These are phyloP conservation scores for Neoseiulus cucumeris DNA, from an alignment of 1,140 invertebrate species.

Conservation along the genomic window DNA sequence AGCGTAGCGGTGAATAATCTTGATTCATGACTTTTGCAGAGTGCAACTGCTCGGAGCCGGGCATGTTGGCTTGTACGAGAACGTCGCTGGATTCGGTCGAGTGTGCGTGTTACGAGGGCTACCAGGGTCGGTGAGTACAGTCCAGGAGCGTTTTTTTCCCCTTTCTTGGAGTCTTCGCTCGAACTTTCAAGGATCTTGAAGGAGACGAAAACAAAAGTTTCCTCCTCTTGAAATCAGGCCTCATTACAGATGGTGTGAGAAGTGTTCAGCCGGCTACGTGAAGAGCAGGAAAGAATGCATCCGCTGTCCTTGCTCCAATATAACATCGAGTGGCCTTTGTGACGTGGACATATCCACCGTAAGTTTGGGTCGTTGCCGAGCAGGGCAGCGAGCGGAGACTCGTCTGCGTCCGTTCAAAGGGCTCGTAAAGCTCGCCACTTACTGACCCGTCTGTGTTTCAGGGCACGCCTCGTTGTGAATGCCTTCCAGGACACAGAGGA, in stretches of 20 bases:
- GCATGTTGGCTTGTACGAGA: conserved; percentile 17
- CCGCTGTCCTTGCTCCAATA: conserved; percentile 17
- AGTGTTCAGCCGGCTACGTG: conserved; percentile 17
- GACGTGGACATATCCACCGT: conserved; percentile 13
- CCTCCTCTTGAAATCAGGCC: too few species aligned
- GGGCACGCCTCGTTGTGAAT: conserved; percentile 11
- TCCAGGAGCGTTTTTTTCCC: not conserved
- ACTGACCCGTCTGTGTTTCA: not conserved
- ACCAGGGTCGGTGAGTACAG: conserved; percentile 13
- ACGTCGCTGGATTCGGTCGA: conserved; percentile 14
- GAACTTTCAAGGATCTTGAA: too few species aligned
- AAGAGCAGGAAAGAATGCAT: conserved; percentile 16
- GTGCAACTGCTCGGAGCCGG: conserved; percentile 19
- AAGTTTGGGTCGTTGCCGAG: not conserved
- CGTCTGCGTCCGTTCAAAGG: not conserved
- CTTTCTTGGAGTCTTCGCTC: too few species aligned
- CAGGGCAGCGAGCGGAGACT: not conserved
- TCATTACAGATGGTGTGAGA: conserved; percentile 16
- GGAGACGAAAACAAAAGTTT: too few species aligned
- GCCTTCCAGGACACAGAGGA: conserved; percentile 18
- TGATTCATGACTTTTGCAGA: conserved; percentile 5
- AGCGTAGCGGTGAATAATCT: not conserved
- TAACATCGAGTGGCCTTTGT: conserved; percentile 19
- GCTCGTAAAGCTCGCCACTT: not conserved
- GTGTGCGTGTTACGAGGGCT: conserved; percentile 17